A percentile compares a stretch with the other conserved stretches of the same genome.
Conservation (phyloP, 2,888 invertebrate species). For the Quadriops clusia region DNA sequence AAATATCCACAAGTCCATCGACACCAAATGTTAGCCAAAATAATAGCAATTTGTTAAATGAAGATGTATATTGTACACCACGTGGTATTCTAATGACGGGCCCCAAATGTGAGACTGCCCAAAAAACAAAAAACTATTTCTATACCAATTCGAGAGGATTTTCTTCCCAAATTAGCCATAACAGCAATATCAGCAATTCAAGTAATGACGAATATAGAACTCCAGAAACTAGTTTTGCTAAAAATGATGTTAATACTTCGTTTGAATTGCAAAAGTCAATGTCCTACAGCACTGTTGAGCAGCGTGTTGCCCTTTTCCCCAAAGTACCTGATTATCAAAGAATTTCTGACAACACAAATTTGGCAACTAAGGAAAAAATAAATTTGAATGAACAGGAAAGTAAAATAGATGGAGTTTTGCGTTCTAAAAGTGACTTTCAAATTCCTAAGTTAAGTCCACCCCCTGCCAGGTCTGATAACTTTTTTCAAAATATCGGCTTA, state of each 20-base stretch:
- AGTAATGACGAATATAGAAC: constrained; percentile 31
- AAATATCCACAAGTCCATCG: too few relatives aligned
- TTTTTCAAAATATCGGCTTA: constrained; percentile 24
- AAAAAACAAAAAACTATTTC: too few relatives aligned
- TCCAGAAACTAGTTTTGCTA: constrained; percentile 24
- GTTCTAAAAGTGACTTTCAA: constrained; percentile 34
- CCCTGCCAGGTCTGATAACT: constrained; percentile 11
- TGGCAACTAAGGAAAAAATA: constrained; percentile 3
- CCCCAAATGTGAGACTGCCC: too few relatives aligned
- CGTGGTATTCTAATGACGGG: too few relatives aligned
- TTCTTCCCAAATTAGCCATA: constrained; percentile 20
- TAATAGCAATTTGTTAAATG: too few relatives aligned
- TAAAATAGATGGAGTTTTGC: constrained; percentile 22
- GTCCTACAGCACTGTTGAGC: constrained; percentile 25
- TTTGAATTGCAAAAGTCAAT: constrained; percentile 30
- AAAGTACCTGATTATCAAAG: constrained; percentile 12
- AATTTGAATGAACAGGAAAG: constrained; percentile 4
- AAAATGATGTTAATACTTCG: constrained; percentile 25
- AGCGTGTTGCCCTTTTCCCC: constrained; percentile 13
- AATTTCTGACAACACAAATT: constrained; percentile 6
- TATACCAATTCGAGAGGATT: too few relatives aligned
- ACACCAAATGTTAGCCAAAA: too few relatives aligned
- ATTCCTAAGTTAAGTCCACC: constrained; percentile 24
- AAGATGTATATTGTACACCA: too few relatives aligned
- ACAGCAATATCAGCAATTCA: constrained; percentile 24